Base-by-base conservation (phyloP, 1,140 invertebrate genomes). In the Nylanderia fulva region DNA sequence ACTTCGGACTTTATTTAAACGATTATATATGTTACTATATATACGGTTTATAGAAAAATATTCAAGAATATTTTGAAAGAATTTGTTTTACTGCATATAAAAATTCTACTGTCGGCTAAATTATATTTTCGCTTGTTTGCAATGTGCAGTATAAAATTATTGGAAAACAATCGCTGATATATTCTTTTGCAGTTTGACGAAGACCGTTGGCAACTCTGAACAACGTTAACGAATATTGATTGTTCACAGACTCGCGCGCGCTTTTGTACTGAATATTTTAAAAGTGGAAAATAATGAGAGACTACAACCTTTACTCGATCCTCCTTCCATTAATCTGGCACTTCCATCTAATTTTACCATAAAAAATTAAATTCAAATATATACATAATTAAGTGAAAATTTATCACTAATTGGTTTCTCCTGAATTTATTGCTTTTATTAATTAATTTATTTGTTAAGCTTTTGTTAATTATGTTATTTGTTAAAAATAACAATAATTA, bases 201-300 rank as follows among this genome's bases (percentile, higher is more conserved):
- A 48, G 58, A 60, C 68, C 29, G 58, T 66, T 74, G 77, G 27
- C 74, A 69, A 33, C 39, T 71, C 27, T 88, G 77, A 91, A 86
- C 39, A 83, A 79, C 68, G 69, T 91, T 91, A 92, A 90, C 87
- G 88, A 91, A 89, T 85, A 84, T 82, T 63, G 27, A 66, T 87
- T n/a, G 11, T 68, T 11, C 27, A 45, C 21, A 36, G 71, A 68
- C 80, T 79, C 36, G 71, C 69, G 71, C 71, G 74, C 76, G 56
- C 64, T 64, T 75, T 85, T 79, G 77, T 85, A 64, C 83, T 90
- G 86, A 90, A 91, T 90, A 86, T 91, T 92, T 92, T 87, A 91
- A 91, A 87, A 90, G 88, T 82, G 69, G 74, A 85, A 56, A 36
- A 92, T 91, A 92, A 91, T 85, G 90, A 92, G 86, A 85, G 86